Conservation (phyloP, 2,888 invertebrate genomes). For the Hydroisotoma schaefferi region DNA sequence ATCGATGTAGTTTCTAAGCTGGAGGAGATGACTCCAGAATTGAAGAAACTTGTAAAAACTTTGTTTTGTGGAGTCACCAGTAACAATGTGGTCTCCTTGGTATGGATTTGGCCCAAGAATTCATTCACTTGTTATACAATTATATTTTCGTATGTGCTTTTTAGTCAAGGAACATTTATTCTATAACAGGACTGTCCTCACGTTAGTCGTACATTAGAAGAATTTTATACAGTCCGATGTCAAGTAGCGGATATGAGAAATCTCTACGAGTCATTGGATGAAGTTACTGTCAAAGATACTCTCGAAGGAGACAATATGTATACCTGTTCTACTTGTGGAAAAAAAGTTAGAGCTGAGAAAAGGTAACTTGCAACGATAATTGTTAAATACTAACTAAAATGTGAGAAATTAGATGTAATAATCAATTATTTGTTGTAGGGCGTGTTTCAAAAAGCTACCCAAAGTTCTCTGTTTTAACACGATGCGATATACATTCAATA, state of each 20-base stretch:
- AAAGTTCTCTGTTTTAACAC: constrained; percentile 93
- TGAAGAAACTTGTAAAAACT: constrained; percentile 83
- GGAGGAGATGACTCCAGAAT: constrained; percentile 82
- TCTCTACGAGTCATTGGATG: constrained; percentile 88
- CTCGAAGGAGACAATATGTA: constrained; percentile 97
- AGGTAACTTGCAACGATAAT: constrained; percentile 53
- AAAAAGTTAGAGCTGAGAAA: constrained; percentile 93
- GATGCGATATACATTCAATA: constrained; percentile 86
- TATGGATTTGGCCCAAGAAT: constrained; percentile 53
- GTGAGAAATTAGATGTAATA: not conserved
- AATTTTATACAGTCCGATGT: constrained; percentile 93
- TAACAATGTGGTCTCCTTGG: constrained; percentile 90
- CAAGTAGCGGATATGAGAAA: constrained; percentile 96
- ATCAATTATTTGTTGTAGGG: constrained; percentile 58
- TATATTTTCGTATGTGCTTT: not conserved
- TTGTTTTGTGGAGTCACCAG: constrained; percentile 90
- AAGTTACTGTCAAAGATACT: constrained; percentile 95
- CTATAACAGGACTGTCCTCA: constrained; percentile 77
- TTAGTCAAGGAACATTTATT: not conserved
- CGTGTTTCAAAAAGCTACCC: constrained; percentile 90
- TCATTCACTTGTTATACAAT: not conserved
- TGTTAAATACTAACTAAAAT: not conserved
- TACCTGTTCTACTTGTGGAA: constrained; percentile 91
- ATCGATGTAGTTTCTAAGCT: constrained; percentile 92
- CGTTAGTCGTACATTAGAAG: constrained; percentile 88